Evolutionary conservation across 2,113 vertebrate genomes (phyloP), one percentile per base, ranked within the genome.

Genomic region (Anguilla rostrata): DNA sequence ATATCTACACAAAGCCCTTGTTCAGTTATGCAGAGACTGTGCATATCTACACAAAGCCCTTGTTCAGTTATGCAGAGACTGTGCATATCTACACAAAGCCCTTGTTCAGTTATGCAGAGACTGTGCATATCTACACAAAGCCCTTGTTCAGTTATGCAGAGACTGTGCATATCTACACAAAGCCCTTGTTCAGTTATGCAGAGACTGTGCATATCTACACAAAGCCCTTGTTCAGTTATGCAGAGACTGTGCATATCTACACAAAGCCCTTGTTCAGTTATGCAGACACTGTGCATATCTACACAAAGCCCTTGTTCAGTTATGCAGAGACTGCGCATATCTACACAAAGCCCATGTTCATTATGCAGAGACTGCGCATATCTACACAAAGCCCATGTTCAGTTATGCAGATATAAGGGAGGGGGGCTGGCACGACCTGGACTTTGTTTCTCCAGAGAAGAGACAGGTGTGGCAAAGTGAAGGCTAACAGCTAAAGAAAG

Each of bases 251-350:
- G 5, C 49, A 53, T 53, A 8, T 53, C 91, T 84, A 90, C 90
- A 89, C 88, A 91, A 88, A 88, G 89, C 90, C 87, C 91, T 90
- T 91, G 91, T 86, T 88, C 90, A 87, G 84, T 22, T 71, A 83
- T 7, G 7, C 49, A 53, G 49, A 53, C 6, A 53, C 49, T 9
- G 12, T 11, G 49, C 49, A 53, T 53, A 53, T 14, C 49, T 12
- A 11, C 49, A 14, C 49, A 53, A 14, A 9, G 12, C 49, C 49
- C 49, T 14, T 11, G 12, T 12, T 53, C 7, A 53, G 12, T 53
- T 53, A 53, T 90, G 11, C n/a, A 82, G 90, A 87, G 34, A 46
- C 43, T 46, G 49, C 7, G 1, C 49, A 53, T 53, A 14, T 7
- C 49, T 12, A 11, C 11, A 11, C 49, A 53, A 11, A 14, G 49